Evolutionary conservation across 2,888 invertebrate species (phyloP).

Genomic region (Pasiphila rectangulata): DNA sequence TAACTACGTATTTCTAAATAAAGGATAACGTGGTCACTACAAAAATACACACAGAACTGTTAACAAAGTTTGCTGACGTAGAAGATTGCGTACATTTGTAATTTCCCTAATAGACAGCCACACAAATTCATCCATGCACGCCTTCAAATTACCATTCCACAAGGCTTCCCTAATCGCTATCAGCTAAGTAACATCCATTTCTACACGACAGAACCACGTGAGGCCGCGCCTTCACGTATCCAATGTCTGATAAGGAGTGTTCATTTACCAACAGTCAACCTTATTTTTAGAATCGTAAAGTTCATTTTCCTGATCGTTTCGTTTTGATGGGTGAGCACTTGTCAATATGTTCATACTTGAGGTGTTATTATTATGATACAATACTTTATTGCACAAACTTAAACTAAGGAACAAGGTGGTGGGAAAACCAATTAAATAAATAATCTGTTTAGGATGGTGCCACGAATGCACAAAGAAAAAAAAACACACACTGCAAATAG

Average conservation of each 20-base stretch:
- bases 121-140: slow-evolving; percentile 3
- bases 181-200: slow-evolving; percentile 27
- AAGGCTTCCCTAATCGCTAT: slow-evolving; percentile 19
- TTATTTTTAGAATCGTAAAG: slow-evolving; percentile 11
- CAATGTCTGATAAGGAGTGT: slow-evolving; percentile 48
- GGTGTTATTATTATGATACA: too few species aligned
- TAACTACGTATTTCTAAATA: too few species aligned
- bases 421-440: too few species aligned
- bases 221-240: slow-evolving; percentile 37
- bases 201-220: slow-evolving; percentile 33
- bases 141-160: slow-evolving; percentile 3
- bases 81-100: too few species aligned
- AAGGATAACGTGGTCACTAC: too few species aligned
- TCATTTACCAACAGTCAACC: slow-evolving; percentile 33
- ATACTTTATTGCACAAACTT: too few species aligned
- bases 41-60: too few species aligned
- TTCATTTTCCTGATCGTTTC: slow-evolving; percentile 12
- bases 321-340: slow-evolving; percentile 28
- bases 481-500: too few species aligned
- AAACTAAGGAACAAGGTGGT: too few species aligned
- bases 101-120: too few species aligned
- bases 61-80: too few species aligned
- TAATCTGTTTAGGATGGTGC: not conserved
- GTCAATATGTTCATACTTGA: slow-evolving; percentile 36
- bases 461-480: too few species aligned